These are phyloP conservation scores for Agonopterix subpropinquella DNA, from an alignment of 2,888 invertebrate species.

Conservation along the genomic window DNA sequence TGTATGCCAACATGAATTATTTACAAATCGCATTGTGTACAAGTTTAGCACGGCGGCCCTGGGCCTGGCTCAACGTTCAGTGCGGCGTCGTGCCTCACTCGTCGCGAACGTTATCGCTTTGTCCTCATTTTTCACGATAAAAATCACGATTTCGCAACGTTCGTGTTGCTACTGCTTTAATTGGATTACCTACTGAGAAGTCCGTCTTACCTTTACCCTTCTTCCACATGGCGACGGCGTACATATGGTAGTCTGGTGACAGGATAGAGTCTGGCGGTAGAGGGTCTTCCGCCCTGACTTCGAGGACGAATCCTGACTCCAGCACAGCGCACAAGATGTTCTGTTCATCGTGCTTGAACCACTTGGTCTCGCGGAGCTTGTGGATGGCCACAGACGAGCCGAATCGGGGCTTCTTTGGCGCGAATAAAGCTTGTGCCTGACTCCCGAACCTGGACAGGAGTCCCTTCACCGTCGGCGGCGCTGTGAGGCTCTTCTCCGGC, in stretches of 20 bases:
- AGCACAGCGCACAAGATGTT: conserved; percentile 83
- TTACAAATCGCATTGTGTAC: conserved; percentile 53
- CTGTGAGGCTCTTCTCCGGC: conserved; percentile 70
- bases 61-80: conserved; percentile 36
- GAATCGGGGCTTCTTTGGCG: conserved; percentile 71
- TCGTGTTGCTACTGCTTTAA: not conserved
- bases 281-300: conserved; percentile 73
- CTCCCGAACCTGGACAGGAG: conserved; percentile 73
- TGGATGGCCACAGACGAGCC: conserved; percentile 82
- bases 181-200: conserved; percentile 13
- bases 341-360: conserved; percentile 83
- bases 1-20: conserved; percentile 37
- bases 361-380: conserved; percentile 83
- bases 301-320: conserved; percentile 83
- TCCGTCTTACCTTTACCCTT: conserved; percentile 78
- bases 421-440: conserved; percentile 72
- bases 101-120: conserved; percentile 33
- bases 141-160: conserved; percentile 18
- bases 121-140: conserved; percentile 25
- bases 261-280: conserved; percentile 60
- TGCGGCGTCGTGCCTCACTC: conserved; percentile 31
- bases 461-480: conserved; percentile 68
- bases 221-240: conserved; percentile 83
- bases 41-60: conserved; percentile 33
- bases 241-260: conserved; percentile 75